These are phyloP conservation scores for Halcyon chelicuti DNA, from an alignment of 2,797 vertebrate species.

Conservation along the genomic window DNA sequence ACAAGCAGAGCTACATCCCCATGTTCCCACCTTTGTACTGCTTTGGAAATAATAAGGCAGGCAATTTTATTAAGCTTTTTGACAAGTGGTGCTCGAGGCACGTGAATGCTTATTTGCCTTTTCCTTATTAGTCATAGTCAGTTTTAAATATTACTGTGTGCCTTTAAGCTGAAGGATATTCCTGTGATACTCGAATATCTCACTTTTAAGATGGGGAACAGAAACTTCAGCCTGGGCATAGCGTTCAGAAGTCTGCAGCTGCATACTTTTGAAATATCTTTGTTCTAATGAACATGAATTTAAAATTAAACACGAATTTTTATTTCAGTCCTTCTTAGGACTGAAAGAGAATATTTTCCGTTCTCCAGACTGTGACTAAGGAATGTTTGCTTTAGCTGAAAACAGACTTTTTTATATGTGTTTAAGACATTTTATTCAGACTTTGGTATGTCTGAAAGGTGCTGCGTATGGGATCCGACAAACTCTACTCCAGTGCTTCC, in stretches of 20 bases:
- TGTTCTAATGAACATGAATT: not conserved
- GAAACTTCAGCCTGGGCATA: not conserved
- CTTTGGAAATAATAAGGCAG: not conserved
- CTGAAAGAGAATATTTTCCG: not conserved
- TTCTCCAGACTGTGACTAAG: not conserved
- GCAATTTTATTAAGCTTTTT: not conserved
- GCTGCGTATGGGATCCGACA: not conserved
- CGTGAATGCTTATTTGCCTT: not conserved
- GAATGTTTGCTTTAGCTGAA: not conserved
- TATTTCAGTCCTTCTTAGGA: not conserved
- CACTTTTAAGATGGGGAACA: not conserved
- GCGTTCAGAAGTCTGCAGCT: not conserved
- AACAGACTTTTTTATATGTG: not conserved
- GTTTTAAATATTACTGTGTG: not conserved
- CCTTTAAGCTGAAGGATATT: not conserved
- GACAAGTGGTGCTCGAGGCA: not conserved
- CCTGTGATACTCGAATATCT: not conserved
- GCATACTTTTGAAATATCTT: not conserved
- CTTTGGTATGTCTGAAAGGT: not conserved
- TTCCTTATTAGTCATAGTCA: not conserved
- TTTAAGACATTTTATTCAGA: not conserved
- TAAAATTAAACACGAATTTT: not conserved
- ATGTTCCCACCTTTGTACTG: not conserved
- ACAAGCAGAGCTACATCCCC: not conserved
- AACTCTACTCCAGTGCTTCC: not conserved